Percentiles rank a stretch among this genome's conserved stretches.
These are phyloP conservation scores for Drosophila eugracilis DNA, from an alignment of 1,140 invertebrate species.

Conservation along the genomic window DNA sequence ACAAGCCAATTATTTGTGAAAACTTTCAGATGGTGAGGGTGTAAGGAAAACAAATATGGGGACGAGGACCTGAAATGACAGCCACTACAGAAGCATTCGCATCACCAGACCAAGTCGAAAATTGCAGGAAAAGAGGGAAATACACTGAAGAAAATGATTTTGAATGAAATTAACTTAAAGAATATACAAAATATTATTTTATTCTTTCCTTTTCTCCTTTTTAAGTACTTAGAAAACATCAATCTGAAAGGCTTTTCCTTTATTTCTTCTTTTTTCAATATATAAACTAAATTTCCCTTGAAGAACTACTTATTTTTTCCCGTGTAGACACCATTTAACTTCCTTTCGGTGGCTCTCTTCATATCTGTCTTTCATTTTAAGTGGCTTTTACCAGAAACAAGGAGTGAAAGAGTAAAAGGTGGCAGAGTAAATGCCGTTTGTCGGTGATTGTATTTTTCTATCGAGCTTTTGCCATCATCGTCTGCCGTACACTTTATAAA, in stretches of 20 bases:
- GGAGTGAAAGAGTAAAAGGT: conserved; percentile 9
- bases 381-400: conserved; percentile 56
- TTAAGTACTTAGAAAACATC: no score
- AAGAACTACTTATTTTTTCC: not conserved
- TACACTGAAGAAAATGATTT: not conserved
- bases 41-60: conserved; percentile 1
- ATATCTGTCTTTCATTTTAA: conserved; percentile 46
- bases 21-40: conserved; percentile 29
- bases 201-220: no score
- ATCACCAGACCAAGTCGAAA: conserved; percentile 23
- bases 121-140: conserved; percentile 15
- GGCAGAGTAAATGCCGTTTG: conserved; percentile 39
- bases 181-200: not conserved
- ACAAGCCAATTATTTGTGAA: conserved; percentile 74
- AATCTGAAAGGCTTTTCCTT: no score
- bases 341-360: conserved; percentile 1
- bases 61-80: conserved; percentile 20
- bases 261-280: no score
- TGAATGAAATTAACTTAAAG: not conserved
- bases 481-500: conserved; percentile 54
- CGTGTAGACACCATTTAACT: conserved; percentile 4
- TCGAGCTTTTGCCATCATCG: conserved; percentile 54
- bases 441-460: conserved; percentile 70
- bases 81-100: not conserved
- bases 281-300: not conserved